Evolutionary conservation across 2,888 invertebrate genomes (phyloP), one percentile per base, ranked within the genome.

Genomic region (Lithosia quadra): DNA sequence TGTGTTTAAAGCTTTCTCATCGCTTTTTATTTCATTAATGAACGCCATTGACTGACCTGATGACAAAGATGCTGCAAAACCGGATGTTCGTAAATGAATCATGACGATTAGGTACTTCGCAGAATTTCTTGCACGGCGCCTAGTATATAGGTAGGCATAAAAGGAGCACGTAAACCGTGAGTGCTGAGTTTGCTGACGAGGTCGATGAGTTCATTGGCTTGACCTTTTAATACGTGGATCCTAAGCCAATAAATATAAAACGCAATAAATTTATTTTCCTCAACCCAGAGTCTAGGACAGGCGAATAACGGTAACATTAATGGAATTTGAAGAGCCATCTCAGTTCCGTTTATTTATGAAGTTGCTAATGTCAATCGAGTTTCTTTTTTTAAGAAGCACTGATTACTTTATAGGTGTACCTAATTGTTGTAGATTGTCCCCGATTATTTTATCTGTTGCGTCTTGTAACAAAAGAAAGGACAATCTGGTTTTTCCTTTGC

Each of bases 121-220:
- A 79, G 91, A 91, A 91, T 79, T 75, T 76, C 65, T 71, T 71
- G 67, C 65, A 69, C 72, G 72, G 68, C 81, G 84, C 82, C 75
- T 77, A 76, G 75, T 75, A 7, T 75, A 7, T 33, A 9, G 15
- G 68, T 69, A 74, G 68, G 73, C 70, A 77, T 59, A 71, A 59
- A 63, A 66, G 56, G 62, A 62, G 69, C 79, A 79, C 80, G 81
- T 78, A 80, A 69, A 68, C 72, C 70, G 64, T 59, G 68, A 72
- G 63, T 69, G 77, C 67, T 53, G 15, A 43, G 49, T 65, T 18
- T 78, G 71, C 71, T 63, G 63, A 75, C 75, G 75, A 75, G 75
- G 78, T 77, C 78, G 81, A 78, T 88, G 90, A 91, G 91, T 89
- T 92, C 91, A 91, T 87, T 89, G 89, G 78, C 90, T 71, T 88